Evolutionary conservation across 2,888 invertebrate genomes (phyloP), one percentile per base, ranked within the genome.

Genomic region (Cepaea hortensis): DNA sequence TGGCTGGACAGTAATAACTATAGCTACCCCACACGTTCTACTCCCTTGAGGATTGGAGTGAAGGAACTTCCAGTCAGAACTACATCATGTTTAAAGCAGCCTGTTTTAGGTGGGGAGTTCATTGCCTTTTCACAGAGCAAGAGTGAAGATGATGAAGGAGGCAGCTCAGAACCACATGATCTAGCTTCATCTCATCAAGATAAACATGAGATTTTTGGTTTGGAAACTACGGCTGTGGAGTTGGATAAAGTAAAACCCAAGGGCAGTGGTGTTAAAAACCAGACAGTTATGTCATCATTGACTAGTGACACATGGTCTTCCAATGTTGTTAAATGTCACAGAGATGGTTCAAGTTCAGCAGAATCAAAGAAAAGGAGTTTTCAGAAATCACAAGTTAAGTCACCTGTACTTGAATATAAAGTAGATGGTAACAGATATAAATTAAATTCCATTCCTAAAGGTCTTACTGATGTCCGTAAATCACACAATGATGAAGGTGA

Each of bases 31-130:
- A 62, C n/a, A 61, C 46, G 13, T 48, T n/a, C 82, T 23, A 62
- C 15, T 15, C 65, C 76, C 23, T 65, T 84, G 15, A 61, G 23
- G n/a, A 68, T 84, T 76, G 84, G 76, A 48, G 62, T 84, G 18
- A 84, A 76, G 48, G 76, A 84, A 62, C 84, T 84, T n/a, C 75
- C 84, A 65, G n/a, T 62, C 7, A 84, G 76, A 72, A 62, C 46
- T 15, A 76, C 65, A 46, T 3, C 65, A 13, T 23, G 35, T 35
- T 3, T 15, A 23, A 85, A 20, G 35, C 65, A 70, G 35, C 85
- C 79, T 18, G 50, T 79, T 46, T 65, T 70, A 48, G 62, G 20
- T 68, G 77, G 85, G 23, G 79, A 85, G 13, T 85, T 85, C 70
- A 70, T 85, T 70, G 79, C 76, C 1, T 84, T 84, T 76, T 84